phyloP scores from a whole-genome alignment of 2,797 vertebrate species.

The Pseudochirops corinnae region DNA sequence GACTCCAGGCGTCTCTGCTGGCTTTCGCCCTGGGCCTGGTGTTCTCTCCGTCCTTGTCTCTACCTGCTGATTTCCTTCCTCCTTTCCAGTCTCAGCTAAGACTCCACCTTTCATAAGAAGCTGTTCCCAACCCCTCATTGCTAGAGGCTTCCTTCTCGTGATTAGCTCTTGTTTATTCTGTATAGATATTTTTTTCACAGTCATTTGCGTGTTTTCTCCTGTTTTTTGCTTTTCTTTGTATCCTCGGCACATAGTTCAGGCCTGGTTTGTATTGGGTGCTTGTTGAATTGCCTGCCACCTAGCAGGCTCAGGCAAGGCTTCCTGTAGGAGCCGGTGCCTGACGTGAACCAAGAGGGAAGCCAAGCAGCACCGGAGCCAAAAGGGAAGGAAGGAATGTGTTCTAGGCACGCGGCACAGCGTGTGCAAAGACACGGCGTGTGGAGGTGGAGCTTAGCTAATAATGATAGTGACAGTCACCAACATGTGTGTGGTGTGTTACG shows the following conservation, averaged over 20 bases:
- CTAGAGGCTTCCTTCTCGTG: no score
- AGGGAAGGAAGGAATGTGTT: neutral
- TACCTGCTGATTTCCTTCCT: rapidly evolving
- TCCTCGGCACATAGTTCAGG: no score
- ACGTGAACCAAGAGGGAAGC: neutral
- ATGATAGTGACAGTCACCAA: rapidly evolving
- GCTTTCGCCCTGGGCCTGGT: no score
- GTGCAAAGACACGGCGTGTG: no score
- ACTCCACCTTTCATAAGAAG: neutral
- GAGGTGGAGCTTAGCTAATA: neutral
- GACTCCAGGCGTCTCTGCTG: no score
- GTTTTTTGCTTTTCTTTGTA: no score
- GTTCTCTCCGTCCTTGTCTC: no score
- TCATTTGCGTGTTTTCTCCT: no score
- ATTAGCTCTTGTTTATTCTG: neutral
- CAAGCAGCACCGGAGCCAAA: no score
- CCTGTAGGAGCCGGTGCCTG: neutral
- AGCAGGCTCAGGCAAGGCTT: neutral
- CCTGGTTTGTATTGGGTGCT: neutral
- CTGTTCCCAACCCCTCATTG: neutral
- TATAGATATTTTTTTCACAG: neutral
- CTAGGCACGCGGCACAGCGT: neutral
- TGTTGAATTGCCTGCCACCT: neutral
- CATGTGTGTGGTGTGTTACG: neutral
- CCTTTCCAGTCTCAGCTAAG: neutral